Evolutionary conservation across 2,888 invertebrate genomes (phyloP), one percentile per base, ranked within the genome.

Genomic region (Eupithecia dodoneata): DNA sequence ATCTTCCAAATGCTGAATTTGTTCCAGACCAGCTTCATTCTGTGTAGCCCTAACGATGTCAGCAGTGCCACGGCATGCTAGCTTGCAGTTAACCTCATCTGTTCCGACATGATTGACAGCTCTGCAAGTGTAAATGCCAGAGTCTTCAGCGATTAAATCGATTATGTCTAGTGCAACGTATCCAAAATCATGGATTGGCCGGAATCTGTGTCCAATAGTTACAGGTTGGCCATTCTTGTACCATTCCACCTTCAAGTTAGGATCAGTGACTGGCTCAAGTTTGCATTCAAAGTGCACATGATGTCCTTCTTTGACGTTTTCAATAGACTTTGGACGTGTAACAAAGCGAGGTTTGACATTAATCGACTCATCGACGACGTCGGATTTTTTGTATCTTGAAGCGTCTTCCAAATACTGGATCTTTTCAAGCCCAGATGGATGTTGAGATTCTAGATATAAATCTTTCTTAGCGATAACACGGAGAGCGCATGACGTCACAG

Each of bases 231-330:
- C 99, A 91, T 99, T 98, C 89, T 98, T 99, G 88, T 96, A 99
- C 99, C 99, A 99, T 93, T 99, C 99, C 4, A 99, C 98, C 92
- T 98, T 98, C 84, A 99, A 96, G 87, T 99, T 99, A 0, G 99
- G 97, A 94, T 99, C 99, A 7, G 99, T 99, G 10, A 99, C 98
- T 55, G 99, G 99, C 91, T 99, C 98, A 55, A 99, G 96, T 90
- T 99, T 98, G 90, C 99, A 99, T 94, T 99, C 99, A 92, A 99
- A 99, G 91, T 99, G 99, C 71, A 99, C 99, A 88, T 98, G 98
- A 83, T 98, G 97, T 67, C 98, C 97, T 95, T 99, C 99, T 73
- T 96, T 96, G 84, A 98, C 97, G 85, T 97, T 97, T 82, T 97
- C 97, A 82, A 98, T 96, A 81, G 97, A 98, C 92, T 99, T 98